Conservation (phyloP, 1,140 invertebrate genomes). For the Drosophila lini region DNA sequence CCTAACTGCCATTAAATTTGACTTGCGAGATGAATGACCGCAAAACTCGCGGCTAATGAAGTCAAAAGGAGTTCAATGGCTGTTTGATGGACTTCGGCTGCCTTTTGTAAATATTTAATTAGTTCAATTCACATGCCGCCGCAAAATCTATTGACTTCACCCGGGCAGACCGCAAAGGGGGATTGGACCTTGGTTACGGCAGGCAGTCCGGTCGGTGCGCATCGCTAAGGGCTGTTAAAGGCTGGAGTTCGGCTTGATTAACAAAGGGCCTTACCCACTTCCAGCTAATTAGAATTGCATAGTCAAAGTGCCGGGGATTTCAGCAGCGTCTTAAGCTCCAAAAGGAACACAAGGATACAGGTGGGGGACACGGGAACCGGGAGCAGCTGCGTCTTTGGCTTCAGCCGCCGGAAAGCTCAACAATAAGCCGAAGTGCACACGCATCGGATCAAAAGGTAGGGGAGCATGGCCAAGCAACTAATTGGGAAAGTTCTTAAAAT, state of each 20-base stretch:
- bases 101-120: constrained; percentile 78
- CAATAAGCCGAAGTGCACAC: constrained; percentile 12
- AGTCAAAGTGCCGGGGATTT: constrained; percentile 24
- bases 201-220: constrained; percentile 2
- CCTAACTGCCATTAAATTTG: constrained; percentile 26
- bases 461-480: not conserved
- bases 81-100: constrained; percentile 27
- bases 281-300: constrained; percentile 41
- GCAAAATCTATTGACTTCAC: constrained; percentile 55
- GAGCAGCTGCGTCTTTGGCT: constrained; percentile 20
- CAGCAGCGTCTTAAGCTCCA: constrained; percentile 16
- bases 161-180: constrained; percentile 9
- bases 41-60: constrained; percentile 46
- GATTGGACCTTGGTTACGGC: constrained; percentile 3
- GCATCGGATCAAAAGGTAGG: constrained; percentile 20
- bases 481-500: constrained; percentile 9
- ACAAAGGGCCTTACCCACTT: constrained; percentile 13
- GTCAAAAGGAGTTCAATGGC: constrained; percentile 34
- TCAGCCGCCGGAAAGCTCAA: constrained; percentile 8
- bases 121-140: constrained; percentile 63
- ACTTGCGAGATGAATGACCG: constrained; percentile 23
- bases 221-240: constrained; percentile 1
- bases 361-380: not conserved
- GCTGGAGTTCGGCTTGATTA: constrained; percentile 31
- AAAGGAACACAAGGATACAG: constrained; percentile 14